A percentile compares a stretch with the other conserved stretches of the same genome.
These are phyloP conservation scores for Pogonus chalceus DNA, from an alignment of 1,140 invertebrate genomes.

Conservation along the genomic window DNA sequence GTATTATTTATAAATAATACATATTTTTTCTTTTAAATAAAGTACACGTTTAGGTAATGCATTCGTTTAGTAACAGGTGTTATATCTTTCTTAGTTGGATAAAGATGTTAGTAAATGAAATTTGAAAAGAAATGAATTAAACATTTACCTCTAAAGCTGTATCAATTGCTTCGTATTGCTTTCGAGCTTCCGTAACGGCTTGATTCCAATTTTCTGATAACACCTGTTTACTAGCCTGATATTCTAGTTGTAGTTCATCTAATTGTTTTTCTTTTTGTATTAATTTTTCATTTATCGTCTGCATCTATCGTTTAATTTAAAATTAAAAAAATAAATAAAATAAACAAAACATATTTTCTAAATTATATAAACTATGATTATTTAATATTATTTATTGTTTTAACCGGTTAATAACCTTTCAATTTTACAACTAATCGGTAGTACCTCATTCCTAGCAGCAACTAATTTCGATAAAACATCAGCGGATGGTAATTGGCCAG, in stretches of 20 bases:
- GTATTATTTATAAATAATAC: too few relatives aligned
- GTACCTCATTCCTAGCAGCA: constrained; percentile 30
- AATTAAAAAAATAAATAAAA: constrained; percentile 10
- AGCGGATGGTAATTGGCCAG: constrained; percentile 27
- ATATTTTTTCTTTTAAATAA: too few relatives aligned
- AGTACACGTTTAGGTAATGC: too few relatives aligned
- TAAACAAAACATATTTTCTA: constrained; percentile 7
- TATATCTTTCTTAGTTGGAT: too few relatives aligned
- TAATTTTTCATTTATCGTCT: constrained; percentile 29
- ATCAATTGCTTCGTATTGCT: constrained; percentile 40
- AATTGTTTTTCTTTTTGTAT: constrained; percentile 33
- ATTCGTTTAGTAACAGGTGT: too few relatives aligned
- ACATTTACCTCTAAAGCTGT: constrained; percentile 35
- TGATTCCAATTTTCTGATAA: constrained; percentile 35
- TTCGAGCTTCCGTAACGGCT: constrained; percentile 33
- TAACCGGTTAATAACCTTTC: neutral
- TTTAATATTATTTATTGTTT: neutral
- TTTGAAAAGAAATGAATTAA: too few relatives aligned
- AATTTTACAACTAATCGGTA: neutral
- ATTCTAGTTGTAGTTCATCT: constrained; percentile 32
- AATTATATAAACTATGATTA: neutral
- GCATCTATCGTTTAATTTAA: constrained; percentile 19
- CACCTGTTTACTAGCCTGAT: constrained; percentile 28
- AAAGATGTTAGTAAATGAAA: too few relatives aligned
- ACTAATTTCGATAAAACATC: constrained; percentile 30